Base-by-base conservation (phyloP, 2,888 invertebrate species). In the Arrhopalites spinosus region DNA sequence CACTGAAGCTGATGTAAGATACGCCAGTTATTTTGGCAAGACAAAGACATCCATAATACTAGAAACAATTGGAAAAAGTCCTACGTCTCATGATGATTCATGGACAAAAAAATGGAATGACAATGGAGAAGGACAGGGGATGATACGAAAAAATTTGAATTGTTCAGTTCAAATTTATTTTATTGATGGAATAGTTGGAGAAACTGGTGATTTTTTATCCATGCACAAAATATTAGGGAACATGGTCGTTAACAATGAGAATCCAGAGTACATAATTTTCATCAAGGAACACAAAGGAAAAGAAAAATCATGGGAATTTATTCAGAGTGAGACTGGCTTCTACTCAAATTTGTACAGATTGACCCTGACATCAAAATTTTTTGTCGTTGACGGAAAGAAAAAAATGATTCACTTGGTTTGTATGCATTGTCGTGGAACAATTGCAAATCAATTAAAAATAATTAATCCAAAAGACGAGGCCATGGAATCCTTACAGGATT, bases 291-390 rank as follows among this genome's bases (percentile, higher is more conserved):
- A 11, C n/a, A 45, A 59, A 17, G 36, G 71, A 1, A 61, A 29
- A n/a, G 63, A 63, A 29, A 47, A 64, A 20, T 63, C 63, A 2
- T 13, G 8, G 5, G 29, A 47, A 2, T 72, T 63, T 45, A 43
- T 17, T 15, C 43, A 47, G 23, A 72, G 71, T 61, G 71, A 72
- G 47, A 45, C 15, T 27, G 64, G 63, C 20, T 72, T 72, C 27
- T 72, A 63, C 30, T 64, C 72, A 5, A 72, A 72, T 47, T 43
- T 72, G n/a, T 72, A 63, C 29, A 45, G 72, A 7, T 47, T 72
- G 17, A 72, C 47, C 17, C 47, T 72, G 8, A 72, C 72, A 5
- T 63, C 72, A 3, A 63, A 63, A 72, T 72, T 72, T 29, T 13
- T 72, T 25, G 63, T 72, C 7, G 47, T 72, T 29, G 72, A 72